Conservation (phyloP, 2,888 invertebrate genomes). For the Nomada goodeniana region DNA sequence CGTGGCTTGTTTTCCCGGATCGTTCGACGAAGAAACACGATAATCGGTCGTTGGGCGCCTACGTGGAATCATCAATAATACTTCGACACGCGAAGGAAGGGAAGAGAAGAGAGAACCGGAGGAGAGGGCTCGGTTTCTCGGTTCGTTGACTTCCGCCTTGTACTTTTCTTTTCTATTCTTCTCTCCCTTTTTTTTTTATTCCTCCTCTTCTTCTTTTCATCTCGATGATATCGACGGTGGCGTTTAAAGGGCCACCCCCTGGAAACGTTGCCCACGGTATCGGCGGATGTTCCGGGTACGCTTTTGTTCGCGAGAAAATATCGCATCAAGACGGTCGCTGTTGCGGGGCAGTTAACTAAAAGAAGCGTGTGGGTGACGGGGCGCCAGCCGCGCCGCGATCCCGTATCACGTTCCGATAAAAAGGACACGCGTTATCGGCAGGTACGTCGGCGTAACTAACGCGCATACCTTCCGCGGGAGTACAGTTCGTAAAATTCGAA, state of each 20-base stretch:
- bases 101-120: slow-evolving; percentile 30
- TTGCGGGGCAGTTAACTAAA: slow-evolving; percentile 17
- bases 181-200: not conserved
- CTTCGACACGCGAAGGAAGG: slow-evolving; percentile 39
- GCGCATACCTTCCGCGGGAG: slow-evolving; percentile 4
- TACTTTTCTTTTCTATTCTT: slow-evolving; percentile 14
- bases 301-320: slow-evolving; percentile 56
- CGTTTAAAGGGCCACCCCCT: slow-evolving; percentile 44
- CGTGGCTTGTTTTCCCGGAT: slow-evolving; percentile 44
- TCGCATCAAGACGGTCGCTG: slow-evolving; percentile 11
- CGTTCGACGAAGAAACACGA: slow-evolving; percentile 57
- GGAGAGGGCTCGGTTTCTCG: slow-evolving; percentile 43
- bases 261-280: slow-evolving; percentile 56
- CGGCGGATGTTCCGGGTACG: slow-evolving; percentile 42
- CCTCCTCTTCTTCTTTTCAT: slow-evolving; percentile 3
- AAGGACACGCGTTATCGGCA: slow-evolving; percentile 58
- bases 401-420: slow-evolving; percentile 50
- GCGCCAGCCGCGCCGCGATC: slow-evolving; percentile 45
- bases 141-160: slow-evolving; percentile 70
- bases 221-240: not conserved
- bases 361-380: slow-evolving; percentile 57
- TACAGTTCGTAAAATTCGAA: slow-evolving; percentile 23
- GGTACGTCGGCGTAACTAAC: slow-evolving; percentile 57
- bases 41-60: slow-evolving; percentile 66
- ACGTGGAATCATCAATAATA: slow-evolving; percentile 62